A percentile compares a stretch with the other conserved stretches of the same genome.
Conservation (phyloP, 2,113 vertebrate genomes). For the human region DNA sequence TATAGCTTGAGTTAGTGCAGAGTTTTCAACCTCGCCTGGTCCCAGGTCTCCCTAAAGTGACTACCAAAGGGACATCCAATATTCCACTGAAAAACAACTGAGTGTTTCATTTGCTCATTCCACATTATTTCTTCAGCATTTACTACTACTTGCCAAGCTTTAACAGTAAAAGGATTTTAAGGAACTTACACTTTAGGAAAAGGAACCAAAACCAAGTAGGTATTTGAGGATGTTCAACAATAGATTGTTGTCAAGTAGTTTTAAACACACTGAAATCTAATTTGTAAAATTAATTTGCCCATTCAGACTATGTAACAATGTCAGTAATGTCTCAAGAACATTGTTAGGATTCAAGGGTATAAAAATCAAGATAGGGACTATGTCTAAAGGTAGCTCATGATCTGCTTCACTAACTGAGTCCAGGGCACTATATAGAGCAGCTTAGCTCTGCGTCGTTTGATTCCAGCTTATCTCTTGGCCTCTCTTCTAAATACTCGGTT, state of each 20-base stretch:
- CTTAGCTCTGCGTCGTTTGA: not conserved
- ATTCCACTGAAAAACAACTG: not conserved
- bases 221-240: not conserved
- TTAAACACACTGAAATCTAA: not conserved
- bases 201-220: not conserved
- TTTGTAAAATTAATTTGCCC: not conserved
- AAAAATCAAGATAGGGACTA: not conserved
- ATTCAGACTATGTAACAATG: not conserved
- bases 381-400: not conserved
- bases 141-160: not conserved
- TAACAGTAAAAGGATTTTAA: not conserved
- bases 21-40: not conserved
- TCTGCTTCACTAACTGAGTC: not conserved
- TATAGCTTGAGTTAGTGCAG: not conserved
- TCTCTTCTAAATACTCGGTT: not conserved
- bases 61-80: not conserved
- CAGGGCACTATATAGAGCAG: not conserved
- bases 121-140: slow-evolving; percentile 7
- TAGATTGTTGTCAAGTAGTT: not conserved
- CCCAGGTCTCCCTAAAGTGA: not conserved
- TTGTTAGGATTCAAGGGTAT: not conserved
- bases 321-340: not conserved
- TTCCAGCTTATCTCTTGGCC: not conserved
- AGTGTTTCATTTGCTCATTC: not conserved
- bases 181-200: not conserved